Evolutionary conservation across 2,888 invertebrate genomes (phyloP), one percentile per base, ranked within the genome.

Genomic region (Mesorhabditis belari): DNA sequence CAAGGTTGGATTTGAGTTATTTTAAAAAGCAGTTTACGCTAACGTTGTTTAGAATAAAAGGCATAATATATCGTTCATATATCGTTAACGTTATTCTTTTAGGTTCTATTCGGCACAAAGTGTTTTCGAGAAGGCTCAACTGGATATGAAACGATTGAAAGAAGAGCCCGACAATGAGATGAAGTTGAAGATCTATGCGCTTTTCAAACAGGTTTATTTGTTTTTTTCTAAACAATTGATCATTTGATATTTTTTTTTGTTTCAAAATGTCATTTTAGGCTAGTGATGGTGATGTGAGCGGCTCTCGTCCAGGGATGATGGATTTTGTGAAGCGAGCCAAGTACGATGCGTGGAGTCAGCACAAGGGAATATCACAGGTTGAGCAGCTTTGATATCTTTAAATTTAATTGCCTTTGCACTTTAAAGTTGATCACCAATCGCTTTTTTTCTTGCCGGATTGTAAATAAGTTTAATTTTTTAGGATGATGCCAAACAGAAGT

Each of bases 271-370:
- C 44, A 17, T 63, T 67, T 23, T 53, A 74, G 64, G 75, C 74
- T 6, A 71, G 72, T 12, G 44, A 55, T 19, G 86, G 86, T 26
- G 81, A 83, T 67, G 84, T 84, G 63, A 82, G 81, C 57, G 81
- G 81, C 9, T 80, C 82, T 25, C 84, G 84, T 62, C 86, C 86
- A 17, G 85, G 85, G 21, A 83, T 85, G 81, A 81, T 85, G 77
- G 85, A 86, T 72, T 81, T 86, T 71, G 85, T 85, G 23, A 85
- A 84, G 3, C 82, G 84, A 63, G 85, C 85, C 3, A 86, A 86
- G 74, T 86, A 84, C 84, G 83, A 83, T 65, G 85, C 86, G 1
- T 86, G 86, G 86, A 83, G 82, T 66, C 74, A 75, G 49, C 73
- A 85, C 17, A 85, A 84, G 28, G 80, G 82, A 26, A 81, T 84